phyloP scores from a whole-genome alignment of 2,113 vertebrate species.

The Pluvialis apricaria region DNA sequence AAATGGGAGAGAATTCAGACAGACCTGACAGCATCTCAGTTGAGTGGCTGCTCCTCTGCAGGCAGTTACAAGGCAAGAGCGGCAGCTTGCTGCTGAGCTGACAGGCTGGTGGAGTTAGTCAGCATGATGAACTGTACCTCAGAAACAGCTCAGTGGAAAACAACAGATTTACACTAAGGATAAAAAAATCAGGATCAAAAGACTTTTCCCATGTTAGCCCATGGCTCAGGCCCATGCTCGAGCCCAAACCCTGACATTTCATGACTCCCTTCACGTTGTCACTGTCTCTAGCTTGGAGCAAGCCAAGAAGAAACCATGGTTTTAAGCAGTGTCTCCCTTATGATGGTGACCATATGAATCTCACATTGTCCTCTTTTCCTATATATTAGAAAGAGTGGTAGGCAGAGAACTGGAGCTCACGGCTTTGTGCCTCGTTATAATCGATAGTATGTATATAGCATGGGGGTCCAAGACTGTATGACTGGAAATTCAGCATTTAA shows the following conservation, averaged over 20 bases:
- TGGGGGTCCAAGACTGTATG: neutral
- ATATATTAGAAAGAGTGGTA: neutral
- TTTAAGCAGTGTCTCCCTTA: neutral
- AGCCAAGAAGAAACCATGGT: neutral
- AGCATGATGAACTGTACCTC: neutral
- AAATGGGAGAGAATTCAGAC: neutral
- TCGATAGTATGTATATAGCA: neutral
- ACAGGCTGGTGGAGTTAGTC: neutral
- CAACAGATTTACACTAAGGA: neutral
- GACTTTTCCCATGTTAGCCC: neutral
- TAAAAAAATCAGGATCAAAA: neutral
- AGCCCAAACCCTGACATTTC: neutral
- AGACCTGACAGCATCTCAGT: neutral
- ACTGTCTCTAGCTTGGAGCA: neutral
- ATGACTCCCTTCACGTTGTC: neutral
- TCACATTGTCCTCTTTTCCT: neutral
- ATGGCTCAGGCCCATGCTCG: neutral
- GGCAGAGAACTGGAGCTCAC: neutral
- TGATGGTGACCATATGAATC: neutral
- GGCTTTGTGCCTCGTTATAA: accelerated
- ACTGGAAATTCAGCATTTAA: neutral
- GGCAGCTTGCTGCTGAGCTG: neutral
- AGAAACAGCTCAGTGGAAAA: neutral
- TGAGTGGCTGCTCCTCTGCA: neutral
- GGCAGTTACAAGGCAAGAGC: neutral